These are phyloP conservation scores for Caenorhabditis drosophilae DNA, from an alignment of 2,888 invertebrate genomes.

Conservation along the genomic window DNA sequence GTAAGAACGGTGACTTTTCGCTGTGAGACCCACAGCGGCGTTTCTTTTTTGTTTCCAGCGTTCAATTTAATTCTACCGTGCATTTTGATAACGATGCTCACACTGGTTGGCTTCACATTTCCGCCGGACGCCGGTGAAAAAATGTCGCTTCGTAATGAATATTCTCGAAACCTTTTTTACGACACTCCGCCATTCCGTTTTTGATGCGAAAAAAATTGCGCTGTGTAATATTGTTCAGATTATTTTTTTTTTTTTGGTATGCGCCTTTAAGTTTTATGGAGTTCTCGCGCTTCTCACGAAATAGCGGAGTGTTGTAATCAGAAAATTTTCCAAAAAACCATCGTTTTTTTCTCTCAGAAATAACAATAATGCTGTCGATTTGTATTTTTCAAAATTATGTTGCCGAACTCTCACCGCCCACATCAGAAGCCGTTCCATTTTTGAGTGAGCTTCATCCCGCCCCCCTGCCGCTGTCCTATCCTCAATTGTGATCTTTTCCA, in stretches of 20 bases:
- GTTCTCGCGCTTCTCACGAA: too few relatives aligned
- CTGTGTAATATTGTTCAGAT: too few relatives aligned
- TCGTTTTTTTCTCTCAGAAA: slow-evolving; percentile 52
- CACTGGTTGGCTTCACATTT: slow-evolving; percentile 56
- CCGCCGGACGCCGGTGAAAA: slow-evolving; percentile 62
- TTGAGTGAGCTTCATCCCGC: too few relatives aligned
- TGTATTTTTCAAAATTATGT: slow-evolving; percentile 63
- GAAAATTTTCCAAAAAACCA: not conserved
- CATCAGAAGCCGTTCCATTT: slow-evolving; percentile 58
- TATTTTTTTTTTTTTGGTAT: too few relatives aligned
- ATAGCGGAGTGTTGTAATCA: not conserved
- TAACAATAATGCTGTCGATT: slow-evolving; percentile 61
- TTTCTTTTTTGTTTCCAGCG: slow-evolving; percentile 61
- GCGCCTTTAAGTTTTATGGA: too few relatives aligned
- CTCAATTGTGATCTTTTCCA: too few relatives aligned
- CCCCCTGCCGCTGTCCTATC: too few relatives aligned
- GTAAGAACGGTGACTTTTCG: slow-evolving; percentile 69
- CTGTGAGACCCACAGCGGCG: too few relatives aligned
- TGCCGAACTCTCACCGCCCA: slow-evolving; percentile 58
- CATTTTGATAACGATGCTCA: slow-evolving; percentile 73
- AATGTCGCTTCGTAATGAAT: slow-evolving; percentile 60
- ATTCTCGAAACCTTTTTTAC: too few relatives aligned
- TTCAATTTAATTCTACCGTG: slow-evolving; percentile 95
- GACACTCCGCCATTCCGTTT: too few relatives aligned
- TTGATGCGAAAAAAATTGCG: too few relatives aligned